Conservation (phyloP, 2,888 invertebrate genomes). For the Thyatira batis region DNA sequence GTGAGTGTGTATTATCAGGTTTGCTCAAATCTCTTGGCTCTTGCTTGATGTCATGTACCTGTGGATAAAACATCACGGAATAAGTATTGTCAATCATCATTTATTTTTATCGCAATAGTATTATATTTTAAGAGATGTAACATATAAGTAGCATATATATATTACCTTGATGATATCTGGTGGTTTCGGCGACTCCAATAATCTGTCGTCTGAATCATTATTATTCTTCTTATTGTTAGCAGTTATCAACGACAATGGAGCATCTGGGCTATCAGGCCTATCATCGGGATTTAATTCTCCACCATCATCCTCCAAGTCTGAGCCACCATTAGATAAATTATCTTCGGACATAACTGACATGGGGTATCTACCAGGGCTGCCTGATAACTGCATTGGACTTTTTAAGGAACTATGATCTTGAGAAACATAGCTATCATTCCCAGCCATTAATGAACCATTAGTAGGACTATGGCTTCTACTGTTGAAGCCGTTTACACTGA, state of each 20-base stretch:
- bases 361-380: constrained; percentile 81
- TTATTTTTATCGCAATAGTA: constrained; percentile 5
- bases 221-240: constrained; percentile 71
- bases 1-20: constrained; percentile 65
- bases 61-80: constrained; percentile 33
- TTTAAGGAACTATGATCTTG: constrained; percentile 84
- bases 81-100: too few relatives aligned
- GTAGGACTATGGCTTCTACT: constrained; percentile 85
- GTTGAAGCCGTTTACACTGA: constrained; percentile 84
- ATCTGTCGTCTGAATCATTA: constrained; percentile 73
- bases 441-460: constrained; percentile 84
- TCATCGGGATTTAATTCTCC: constrained; percentile 78
- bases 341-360: constrained; percentile 86
- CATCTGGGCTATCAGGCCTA: constrained; percentile 84
- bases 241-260: constrained; percentile 87
- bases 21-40: constrained; percentile 77
- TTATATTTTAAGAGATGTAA: too few relatives aligned
- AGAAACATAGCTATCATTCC: constrained; percentile 83
- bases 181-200: constrained; percentile 78
- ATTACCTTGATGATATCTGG: constrained; percentile 79
- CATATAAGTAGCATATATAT: too few relatives aligned
- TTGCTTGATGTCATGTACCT: constrained; percentile 81
- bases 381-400: constrained; percentile 82
- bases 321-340: constrained; percentile 84
- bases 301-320: constrained; percentile 87